These are phyloP conservation scores for Steinernema hermaphroditum DNA, from an alignment of 2,888 invertebrate species.

Conservation along the genomic window DNA sequence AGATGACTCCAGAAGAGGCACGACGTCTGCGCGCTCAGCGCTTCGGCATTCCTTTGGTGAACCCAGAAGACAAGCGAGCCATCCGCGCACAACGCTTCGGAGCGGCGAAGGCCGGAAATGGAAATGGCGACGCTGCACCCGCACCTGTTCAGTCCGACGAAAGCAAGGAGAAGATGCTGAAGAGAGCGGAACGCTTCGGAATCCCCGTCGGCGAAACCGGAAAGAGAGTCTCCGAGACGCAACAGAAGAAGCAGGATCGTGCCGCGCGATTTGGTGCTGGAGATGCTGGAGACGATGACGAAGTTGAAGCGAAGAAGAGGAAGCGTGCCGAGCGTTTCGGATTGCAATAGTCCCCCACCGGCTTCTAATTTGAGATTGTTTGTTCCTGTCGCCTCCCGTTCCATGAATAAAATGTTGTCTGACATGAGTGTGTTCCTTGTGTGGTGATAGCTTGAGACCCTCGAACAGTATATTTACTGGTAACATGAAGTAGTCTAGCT, in stretches of 20 bases:
- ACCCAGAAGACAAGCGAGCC: too few relatives aligned
- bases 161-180: background rate
- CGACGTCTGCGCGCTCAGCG: too few relatives aligned
- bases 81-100: background rate
- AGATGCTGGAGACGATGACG: background rate
- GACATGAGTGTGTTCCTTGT: too few relatives aligned
- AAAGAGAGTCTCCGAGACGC: background rate
- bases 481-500: too few relatives aligned
- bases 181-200: background rate
- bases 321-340: conserved; percentile 17
- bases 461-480: too few relatives aligned
- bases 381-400: too few relatives aligned
- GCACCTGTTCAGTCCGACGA: too few relatives aligned
- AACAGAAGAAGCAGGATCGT: background rate
- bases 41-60: too few relatives aligned
- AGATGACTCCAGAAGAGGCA: too few relatives aligned
- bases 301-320: background rate
- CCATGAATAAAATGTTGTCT: too few relatives aligned
- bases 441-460: too few relatives aligned
- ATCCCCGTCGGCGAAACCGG: background rate
- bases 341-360: background rate
- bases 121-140: background rate
- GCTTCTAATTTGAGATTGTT: too few relatives aligned
- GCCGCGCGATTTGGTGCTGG: background rate
- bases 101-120: background rate